These are phyloP conservation scores for Cherax destructor DNA, from an alignment of 1,140 invertebrate genomes.

Conservation along the genomic window DNA sequence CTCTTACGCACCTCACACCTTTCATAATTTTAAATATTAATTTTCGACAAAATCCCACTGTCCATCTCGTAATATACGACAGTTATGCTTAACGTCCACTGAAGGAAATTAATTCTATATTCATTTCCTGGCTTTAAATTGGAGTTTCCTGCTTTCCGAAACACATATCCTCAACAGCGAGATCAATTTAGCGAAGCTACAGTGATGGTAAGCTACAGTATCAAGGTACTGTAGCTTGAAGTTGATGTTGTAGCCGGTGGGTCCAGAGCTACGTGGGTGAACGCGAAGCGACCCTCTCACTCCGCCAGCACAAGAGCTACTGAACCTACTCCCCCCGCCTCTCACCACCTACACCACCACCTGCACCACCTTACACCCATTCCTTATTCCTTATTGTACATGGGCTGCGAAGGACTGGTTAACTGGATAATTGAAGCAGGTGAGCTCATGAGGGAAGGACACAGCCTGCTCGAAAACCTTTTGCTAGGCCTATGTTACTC, in stretches of 20 bases:
- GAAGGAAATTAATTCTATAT: neutral
- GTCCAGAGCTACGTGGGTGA: neutral
- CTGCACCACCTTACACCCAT: neutral
- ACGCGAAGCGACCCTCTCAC: neutral
- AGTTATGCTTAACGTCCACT: neutral
- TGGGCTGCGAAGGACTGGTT: neutral
- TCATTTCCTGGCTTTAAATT: neutral
- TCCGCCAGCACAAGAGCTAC: neutral
- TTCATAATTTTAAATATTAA: too few species aligned
- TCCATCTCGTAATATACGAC: too few species aligned
- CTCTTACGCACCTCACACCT: too few species aligned
- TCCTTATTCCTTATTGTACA: slow-evolving; percentile 2
- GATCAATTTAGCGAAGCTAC: too few species aligned
- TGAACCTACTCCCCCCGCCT: neutral
- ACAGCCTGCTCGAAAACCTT: too few species aligned
- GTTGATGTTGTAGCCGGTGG: neutral
- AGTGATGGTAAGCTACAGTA: too few species aligned
- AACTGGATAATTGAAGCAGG: neutral
- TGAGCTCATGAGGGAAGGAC: neutral
- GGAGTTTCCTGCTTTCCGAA: neutral
- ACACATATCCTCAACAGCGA: too few species aligned
- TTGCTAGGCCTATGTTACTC: too few species aligned
- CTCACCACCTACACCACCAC: neutral
- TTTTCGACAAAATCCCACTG: too few species aligned
- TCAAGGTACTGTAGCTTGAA: too few species aligned